Percentiles rank a stretch among this genome's conserved stretches.
These are phyloP conservation scores for Sorex araneus DNA, from an alignment of 2,113 vertebrate genomes.

Conservation along the genomic window DNA sequence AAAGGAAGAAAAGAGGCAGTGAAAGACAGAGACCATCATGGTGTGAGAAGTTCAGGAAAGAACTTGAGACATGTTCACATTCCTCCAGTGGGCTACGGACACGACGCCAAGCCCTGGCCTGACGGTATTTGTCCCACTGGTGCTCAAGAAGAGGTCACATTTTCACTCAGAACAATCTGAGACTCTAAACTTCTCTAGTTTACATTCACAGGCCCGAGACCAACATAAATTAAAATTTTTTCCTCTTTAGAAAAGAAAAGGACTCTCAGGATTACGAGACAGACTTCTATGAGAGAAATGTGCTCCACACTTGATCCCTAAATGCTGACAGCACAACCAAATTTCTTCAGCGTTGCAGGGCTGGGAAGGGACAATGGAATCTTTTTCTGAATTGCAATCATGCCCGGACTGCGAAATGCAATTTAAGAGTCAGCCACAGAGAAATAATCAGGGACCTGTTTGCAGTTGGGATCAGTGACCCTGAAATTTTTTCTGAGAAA, in stretches of 20 bases:
- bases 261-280: slow-evolving; percentile 16
- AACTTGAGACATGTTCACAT: fast-evolving
- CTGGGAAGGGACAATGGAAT: slow-evolving; percentile 19
- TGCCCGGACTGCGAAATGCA: not conserved
- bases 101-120: fast-evolving
- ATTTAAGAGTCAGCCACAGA: slow-evolving; percentile 61
- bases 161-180: not conserved
- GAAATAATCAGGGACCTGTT: slow-evolving; percentile 49
- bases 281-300: not conserved
- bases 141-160: not conserved
- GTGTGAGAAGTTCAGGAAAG: not conserved
- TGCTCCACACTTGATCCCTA: not conserved
- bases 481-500: slow-evolving; percentile 37
- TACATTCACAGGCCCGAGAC: not conserved
- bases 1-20: not conserved
- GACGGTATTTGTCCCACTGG: not conserved
- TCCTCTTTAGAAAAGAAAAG: slow-evolving; percentile 50
- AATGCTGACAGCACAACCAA: not conserved
- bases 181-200: not conserved
- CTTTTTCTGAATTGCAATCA: slow-evolving; percentile 19
- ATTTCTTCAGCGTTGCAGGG: slow-evolving; percentile 1
- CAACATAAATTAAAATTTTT: slow-evolving; percentile 51
- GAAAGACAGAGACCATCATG: not conserved
- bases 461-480: slow-evolving; percentile 3
- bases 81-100: not conserved